Evolutionary conservation across 1,140 invertebrate species (phyloP).

Genomic region (Gryon sp.): DNA sequence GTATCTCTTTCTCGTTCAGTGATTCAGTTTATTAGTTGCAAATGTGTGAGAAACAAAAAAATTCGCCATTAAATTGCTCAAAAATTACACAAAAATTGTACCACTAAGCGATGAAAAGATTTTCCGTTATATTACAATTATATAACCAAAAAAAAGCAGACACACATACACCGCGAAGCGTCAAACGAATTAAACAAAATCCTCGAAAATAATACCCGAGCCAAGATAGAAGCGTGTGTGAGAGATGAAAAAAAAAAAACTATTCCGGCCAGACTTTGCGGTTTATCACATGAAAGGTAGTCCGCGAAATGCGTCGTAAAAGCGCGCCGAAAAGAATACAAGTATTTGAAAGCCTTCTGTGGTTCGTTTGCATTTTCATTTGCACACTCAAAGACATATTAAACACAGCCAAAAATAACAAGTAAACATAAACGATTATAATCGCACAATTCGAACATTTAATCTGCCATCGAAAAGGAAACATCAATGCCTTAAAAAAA

Average conservation of each 20-base stretch:
- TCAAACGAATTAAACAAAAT: slow-evolving; percentile 54
- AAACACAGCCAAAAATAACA: slow-evolving; percentile 37
- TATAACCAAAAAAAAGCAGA: neutral
- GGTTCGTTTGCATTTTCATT: slow-evolving; percentile 61
- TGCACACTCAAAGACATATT: slow-evolving; percentile 35
- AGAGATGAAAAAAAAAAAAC: slow-evolving; percentile 37
- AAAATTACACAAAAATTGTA: too few relatives aligned
- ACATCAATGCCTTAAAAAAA: too few relatives aligned
- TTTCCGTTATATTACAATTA: too few relatives aligned
- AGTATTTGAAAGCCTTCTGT: slow-evolving; percentile 40
- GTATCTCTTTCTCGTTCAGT: too few relatives aligned
- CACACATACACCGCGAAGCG: neutral
- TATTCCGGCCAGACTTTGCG: slow-evolving; percentile 35
- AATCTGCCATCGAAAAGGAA: too few relatives aligned
- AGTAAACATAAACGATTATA: slow-evolving; percentile 7
- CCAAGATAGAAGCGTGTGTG: neutral
- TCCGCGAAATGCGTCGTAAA: slow-evolving; percentile 39
- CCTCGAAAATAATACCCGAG: slow-evolving; percentile 28
- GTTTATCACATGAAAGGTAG: slow-evolving; percentile 56
- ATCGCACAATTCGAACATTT: neutral
- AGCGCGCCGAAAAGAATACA: slow-evolving; percentile 43
- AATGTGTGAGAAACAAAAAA: too few relatives aligned
- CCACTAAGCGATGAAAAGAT: too few relatives aligned
- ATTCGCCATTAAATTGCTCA: too few relatives aligned
- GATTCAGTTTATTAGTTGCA: too few relatives aligned